These are phyloP conservation scores for Halisarca cf. caerulea DNA, from an alignment of 37 sponge, comb jelly and placozoan genomes.

Conservation along the genomic window DNA sequence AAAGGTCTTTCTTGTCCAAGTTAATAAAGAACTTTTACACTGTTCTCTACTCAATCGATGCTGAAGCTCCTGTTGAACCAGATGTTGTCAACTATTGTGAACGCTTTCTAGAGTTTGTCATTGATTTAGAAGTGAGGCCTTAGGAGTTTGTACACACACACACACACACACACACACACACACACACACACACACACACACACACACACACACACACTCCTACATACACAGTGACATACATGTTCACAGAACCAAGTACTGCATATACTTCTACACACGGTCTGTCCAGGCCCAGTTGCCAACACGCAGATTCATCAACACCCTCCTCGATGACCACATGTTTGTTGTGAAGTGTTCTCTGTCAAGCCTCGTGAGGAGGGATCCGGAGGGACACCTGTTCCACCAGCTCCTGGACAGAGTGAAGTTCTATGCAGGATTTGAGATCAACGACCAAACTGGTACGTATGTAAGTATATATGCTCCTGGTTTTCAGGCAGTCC, in stretches of 20 bases:
- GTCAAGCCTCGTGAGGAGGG: constrained; percentile 49
- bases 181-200: too few species aligned
- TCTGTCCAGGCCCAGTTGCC: constrained; percentile 77
- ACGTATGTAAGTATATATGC: too few species aligned
- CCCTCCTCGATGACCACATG: constrained; percentile 80
- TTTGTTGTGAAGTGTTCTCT: constrained; percentile 80
- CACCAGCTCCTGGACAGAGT: constrained; percentile 87
- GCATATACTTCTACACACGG: background rate
- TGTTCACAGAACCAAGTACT: too few species aligned
- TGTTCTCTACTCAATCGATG: constrained; percentile 67
- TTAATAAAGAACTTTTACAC: constrained; percentile 78
- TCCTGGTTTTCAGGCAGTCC: too few species aligned
- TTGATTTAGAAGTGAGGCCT: constrained; percentile 78
- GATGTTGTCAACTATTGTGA: constrained; percentile 83
- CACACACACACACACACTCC: too few species aligned
- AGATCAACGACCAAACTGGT: constrained; percentile 88
- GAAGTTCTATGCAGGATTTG: constrained; percentile 93
- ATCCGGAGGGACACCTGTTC: constrained; percentile 88
- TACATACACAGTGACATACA: too few species aligned
- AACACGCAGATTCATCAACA: constrained; percentile 94
- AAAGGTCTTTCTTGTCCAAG: constrained; percentile 65
- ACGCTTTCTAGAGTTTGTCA: constrained; percentile 89
- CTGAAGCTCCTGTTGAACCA: constrained; percentile 52
- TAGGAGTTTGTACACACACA: background rate
- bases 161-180: background rate